Evolutionary conservation across 2,797 vertebrate species (phyloP).

Genomic region (Sebastes hubbsi): DNA sequence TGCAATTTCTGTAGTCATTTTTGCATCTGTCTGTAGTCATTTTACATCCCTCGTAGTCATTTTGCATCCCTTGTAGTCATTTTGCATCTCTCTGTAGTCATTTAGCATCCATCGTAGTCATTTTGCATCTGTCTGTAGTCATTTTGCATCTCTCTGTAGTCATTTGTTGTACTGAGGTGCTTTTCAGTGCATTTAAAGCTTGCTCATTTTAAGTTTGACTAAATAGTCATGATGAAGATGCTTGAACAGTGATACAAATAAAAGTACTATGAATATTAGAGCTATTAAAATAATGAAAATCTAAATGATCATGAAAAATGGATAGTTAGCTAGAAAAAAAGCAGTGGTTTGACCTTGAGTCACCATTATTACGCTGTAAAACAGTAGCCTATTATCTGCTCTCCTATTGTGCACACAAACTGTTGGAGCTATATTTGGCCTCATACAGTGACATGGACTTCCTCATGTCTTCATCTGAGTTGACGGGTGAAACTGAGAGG

Average conservation of each 20-base stretch:
- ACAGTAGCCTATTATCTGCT: not conserved
- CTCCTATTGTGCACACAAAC: not conserved
- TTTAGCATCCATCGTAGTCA: no score
- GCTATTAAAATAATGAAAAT: not conserved
- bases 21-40: no score
- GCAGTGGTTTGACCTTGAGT: not conserved
- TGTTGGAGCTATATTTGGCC: slow-evolving; percentile 7
- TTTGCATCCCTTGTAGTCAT: no score
- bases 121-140: no score
- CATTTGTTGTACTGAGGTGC: not conserved
- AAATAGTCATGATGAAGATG: not conserved
- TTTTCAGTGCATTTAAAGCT: not conserved
- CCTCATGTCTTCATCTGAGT: slow-evolving; percentile 34
- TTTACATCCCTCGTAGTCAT: no score
- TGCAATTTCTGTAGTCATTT: no score
- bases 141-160: no score
- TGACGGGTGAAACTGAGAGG: slow-evolving; percentile 16
- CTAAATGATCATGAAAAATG: not conserved
- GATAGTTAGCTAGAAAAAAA: not conserved
- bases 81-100: no score
- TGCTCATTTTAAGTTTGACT: not conserved
- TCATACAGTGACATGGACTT: slow-evolving; percentile 28
- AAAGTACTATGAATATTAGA: not conserved
- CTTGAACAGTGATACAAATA: not conserved
- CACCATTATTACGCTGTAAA: not conserved